Evolutionary conservation across 92 coral and sea anemone genomes (phyloP).

Genomic region (Montipora capitata): DNA sequence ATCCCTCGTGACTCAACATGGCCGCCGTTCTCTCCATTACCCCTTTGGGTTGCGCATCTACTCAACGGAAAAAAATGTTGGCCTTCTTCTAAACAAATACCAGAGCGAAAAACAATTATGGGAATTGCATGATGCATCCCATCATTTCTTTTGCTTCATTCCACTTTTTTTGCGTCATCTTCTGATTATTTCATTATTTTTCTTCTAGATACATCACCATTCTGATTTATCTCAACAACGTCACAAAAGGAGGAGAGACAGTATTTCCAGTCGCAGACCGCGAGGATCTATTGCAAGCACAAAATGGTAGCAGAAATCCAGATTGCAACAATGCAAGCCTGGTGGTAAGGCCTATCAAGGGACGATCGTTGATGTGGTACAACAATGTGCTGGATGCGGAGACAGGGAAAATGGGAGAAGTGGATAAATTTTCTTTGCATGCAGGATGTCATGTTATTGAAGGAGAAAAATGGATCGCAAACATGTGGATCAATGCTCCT

Average conservation of each 20-base stretch:
- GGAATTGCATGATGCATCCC: too few species aligned
- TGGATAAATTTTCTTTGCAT: constrained; percentile 43
- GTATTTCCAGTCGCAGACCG: constrained; percentile 88
- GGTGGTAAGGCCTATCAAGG: constrained; percentile 54
- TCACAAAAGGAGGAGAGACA: constrained; percentile 87
- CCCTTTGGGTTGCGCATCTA: too few species aligned
- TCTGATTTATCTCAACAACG: constrained; percentile 82
- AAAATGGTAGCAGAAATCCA: constrained; percentile 15
- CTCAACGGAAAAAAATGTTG: too few species aligned
- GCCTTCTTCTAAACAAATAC: too few species aligned
- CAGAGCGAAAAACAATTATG: too few species aligned
- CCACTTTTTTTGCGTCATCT: background rate
- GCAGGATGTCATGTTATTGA: constrained; percentile 66
- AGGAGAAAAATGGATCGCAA: constrained; percentile 67
- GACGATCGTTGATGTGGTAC: constrained; percentile 65
- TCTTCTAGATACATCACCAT: constrained; percentile 78
- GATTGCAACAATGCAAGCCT: constrained; percentile 42
- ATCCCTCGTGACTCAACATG: too few species aligned
- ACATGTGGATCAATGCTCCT: constrained; percentile 61
- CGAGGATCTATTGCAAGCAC: constrained; percentile 5
- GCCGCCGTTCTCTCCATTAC: too few species aligned
- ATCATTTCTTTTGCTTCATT: background rate
- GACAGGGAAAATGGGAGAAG: constrained; percentile 45
- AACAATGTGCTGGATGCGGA: constrained; percentile 41
- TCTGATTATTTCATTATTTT: background rate